Evolutionary conservation across 2,113 vertebrate species (phyloP).

Genomic region (Furnarius figulus): DNA sequence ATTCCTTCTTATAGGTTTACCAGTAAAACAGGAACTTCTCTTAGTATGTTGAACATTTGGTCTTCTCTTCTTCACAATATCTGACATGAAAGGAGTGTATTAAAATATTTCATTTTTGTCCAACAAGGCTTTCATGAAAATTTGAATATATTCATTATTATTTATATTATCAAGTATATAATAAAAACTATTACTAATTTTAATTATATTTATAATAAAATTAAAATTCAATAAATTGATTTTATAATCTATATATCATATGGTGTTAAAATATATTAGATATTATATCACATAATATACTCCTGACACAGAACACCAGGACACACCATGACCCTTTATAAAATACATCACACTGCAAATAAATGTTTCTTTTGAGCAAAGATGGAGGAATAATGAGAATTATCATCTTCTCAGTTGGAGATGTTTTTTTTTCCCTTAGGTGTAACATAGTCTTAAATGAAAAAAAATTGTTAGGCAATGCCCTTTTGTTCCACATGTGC

Average conservation of each 20-base stretch:
- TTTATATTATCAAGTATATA: neutral
- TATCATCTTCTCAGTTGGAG: neutral
- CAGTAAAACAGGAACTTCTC: neutral
- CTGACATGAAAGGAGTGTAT: neutral
- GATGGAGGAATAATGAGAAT: neutral
- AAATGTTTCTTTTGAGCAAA: neutral
- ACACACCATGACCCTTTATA: neutral
- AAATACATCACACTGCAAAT: neutral
- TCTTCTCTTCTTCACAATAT: neutral
- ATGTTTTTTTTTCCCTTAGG: neutral
- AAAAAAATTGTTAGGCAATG: neutral
- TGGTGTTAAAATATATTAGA: neutral
- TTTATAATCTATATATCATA: rapidly evolving
- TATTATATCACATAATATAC: neutral
- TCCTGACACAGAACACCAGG: neutral
- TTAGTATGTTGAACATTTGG: neutral
- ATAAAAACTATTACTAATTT: too few species aligned
- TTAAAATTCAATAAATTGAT: neutral
- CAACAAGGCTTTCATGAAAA: neutral
- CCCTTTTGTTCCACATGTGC: neutral
- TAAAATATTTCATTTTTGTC: neutral
- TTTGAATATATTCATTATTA: neutral
- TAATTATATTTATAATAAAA: neutral
- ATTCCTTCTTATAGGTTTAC: neutral
- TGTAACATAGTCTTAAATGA: neutral